Base-by-base conservation (phyloP, 1,140 invertebrate genomes). In the Macrobrachium rosenbergii region DNA sequence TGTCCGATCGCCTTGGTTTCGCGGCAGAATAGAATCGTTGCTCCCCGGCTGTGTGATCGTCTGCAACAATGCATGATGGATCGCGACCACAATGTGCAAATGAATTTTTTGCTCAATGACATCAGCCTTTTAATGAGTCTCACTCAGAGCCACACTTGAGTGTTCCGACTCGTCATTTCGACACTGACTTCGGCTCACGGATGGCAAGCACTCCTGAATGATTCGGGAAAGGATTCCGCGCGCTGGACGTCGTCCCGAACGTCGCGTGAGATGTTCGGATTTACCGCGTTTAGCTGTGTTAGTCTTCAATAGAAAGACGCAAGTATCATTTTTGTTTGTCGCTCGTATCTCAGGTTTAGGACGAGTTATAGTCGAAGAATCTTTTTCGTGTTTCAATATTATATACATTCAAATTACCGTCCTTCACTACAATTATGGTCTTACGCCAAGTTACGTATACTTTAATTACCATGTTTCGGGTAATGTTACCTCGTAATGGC, bases 101-200 rank as follows among this genome's bases (percentile, higher is more conserved):
- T 85, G 83, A 79, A 79, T 23, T 85, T 85, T 85, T 85, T 85
- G 76, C 83, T 78, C 23, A 85, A 79, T 85, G 83, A 77, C 76
- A 85, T 85, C 83, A 85, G 79, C 75, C 64, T 19, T 59, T 37
- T 64, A 84, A 78, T 77, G 75, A 45, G 75, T 21, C 52, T 21
- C 52, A 45, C 52, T 21, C 52, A 45, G n/a, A 28, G 43, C 43
- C 75, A 77, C n/a, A 16, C 75, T 77, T 16, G n/a, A 10, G 52
- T n/a, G 75, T 72, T 43, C 69, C 69, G 37, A 72, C 69, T 7
- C 69, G 69, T 43, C 10, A n/a, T 23, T 28, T 23, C 21, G 69
- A 72, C 69, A 0, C 28, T 52, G 37, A 77, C 52, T 77, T 77
- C 75, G 75, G 52, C 43, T 77, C n/a, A 5, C 52, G 8, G 12